Conservation (phyloP, 2,888 invertebrate species). For the Meiosimyza decipiens region DNA sequence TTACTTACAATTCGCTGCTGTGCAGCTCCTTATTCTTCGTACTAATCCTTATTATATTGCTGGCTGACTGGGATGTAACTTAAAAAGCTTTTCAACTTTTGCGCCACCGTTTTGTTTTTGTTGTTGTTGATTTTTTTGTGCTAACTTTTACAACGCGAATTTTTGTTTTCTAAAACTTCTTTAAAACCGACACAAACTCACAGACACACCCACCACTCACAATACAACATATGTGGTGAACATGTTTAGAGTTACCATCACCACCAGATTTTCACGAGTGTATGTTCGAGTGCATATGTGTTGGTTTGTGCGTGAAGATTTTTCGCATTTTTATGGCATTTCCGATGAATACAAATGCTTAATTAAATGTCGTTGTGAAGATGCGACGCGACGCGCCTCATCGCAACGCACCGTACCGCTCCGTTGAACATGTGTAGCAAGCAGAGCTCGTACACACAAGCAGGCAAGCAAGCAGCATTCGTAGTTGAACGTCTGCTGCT, state of each 20-base stretch:
- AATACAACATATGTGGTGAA: conserved; percentile 20
- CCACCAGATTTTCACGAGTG: neutral
- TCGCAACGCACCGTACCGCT: neutral
- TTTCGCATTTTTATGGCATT: conserved; percentile 56
- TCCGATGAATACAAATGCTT: conserved; percentile 64
- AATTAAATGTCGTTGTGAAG: conserved; percentile 57
- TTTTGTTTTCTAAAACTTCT: neutral
- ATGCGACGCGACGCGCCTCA: conserved; percentile 31
- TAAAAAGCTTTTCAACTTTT: neutral
- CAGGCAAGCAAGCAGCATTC: neutral
- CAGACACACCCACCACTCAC: neutral
- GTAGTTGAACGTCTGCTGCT: neutral
- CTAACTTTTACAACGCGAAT: neutral
- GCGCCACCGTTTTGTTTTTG: neutral
- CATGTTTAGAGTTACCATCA: conserved; percentile 5
- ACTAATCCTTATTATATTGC: no score
- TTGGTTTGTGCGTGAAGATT: neutral
- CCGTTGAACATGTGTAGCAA: no score
- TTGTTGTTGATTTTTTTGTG: conserved; percentile 6
- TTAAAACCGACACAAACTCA: neutral
- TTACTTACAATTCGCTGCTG: no score
- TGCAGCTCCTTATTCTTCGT: no score
- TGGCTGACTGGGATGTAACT: neutral
- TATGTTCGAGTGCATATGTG: no score
- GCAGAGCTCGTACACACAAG: no score